These are phyloP conservation scores for Enteromius argenteus DNA, from an alignment of 2,797 vertebrate genomes.

Conservation along the genomic window DNA sequence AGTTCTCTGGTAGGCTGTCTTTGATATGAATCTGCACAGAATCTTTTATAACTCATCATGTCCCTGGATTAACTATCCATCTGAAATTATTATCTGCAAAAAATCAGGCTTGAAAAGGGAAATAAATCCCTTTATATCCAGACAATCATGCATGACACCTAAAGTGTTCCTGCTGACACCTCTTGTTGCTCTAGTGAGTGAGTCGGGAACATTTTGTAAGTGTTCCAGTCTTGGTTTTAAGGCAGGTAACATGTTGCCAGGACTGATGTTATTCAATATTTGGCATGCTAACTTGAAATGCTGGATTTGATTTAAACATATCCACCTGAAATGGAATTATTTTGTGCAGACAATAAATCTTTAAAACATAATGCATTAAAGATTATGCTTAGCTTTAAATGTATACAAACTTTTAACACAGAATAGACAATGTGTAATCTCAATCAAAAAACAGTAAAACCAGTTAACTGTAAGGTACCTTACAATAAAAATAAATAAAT, in stretches of 20 bases:
- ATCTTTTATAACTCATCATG: neutral
- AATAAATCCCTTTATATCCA: conserved; percentile 3
- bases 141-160: conserved; percentile 13
- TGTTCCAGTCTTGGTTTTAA: conserved; percentile 18
- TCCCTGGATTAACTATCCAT: conserved; percentile 36
- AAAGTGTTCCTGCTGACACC: conserved; percentile 34
- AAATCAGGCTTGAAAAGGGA: conserved; percentile 33
- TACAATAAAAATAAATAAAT: neutral
- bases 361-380: neutral
- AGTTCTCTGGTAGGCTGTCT: neutral
- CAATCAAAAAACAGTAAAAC: neutral
- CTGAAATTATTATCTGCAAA: neutral
- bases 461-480: neutral
- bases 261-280: conserved; percentile 4
- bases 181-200: conserved; percentile 30
- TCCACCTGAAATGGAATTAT: neutral
- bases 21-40: neutral
- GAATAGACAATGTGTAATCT: neutral
- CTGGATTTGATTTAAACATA: conserved; percentile 10
- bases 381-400: neutral
- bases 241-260: conserved; percentile 31
- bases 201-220: conserved; percentile 36
- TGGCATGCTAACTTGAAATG: neutral
- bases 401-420: neutral
- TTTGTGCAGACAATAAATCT: neutral